Evolutionary conservation across 2,888 invertebrate species (phyloP).

Genomic region (Drosophila pseudotalamancana): DNA sequence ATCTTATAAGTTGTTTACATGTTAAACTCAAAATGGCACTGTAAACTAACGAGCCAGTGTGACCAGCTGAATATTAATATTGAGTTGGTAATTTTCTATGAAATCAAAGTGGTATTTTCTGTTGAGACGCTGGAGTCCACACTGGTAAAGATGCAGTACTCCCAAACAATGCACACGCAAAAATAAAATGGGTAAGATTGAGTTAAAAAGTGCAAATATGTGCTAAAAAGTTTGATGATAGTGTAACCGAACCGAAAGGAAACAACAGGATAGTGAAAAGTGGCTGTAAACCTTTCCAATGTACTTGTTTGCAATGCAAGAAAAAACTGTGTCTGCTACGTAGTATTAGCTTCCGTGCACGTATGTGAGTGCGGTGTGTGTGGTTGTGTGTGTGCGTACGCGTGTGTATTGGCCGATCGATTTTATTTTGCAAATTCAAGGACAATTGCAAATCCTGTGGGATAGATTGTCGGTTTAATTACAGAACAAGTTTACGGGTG

Average conservation of each 20-base stretch:
- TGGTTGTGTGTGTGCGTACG: slow-evolving; percentile 32
- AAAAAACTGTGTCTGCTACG: slow-evolving; percentile 56
- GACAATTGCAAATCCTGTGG: slow-evolving; percentile 72
- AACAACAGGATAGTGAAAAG: slow-evolving; percentile 2
- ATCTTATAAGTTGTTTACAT: slow-evolving; percentile 17
- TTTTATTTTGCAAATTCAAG: slow-evolving; percentile 80
- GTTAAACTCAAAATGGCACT: slow-evolving; percentile 25
- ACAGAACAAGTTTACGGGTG: slow-evolving; percentile 3
- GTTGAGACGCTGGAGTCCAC: slow-evolving; percentile 13
- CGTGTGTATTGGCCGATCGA: slow-evolving; percentile 75
- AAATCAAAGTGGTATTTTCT: slow-evolving; percentile 15
- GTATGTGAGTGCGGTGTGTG: slow-evolving; percentile 29
- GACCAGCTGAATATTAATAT: slow-evolving; percentile 4
- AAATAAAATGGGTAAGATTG: slow-evolving; percentile 76
- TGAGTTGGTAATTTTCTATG: slow-evolving; percentile 18
- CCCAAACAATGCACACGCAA: slow-evolving; percentile 71
- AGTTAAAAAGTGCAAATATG: slow-evolving; percentile 56
- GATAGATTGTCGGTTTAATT: slow-evolving; percentile 44
- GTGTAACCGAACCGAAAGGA: neutral
- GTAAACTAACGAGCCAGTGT: slow-evolving; percentile 12
- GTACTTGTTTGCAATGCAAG: slow-evolving; percentile 22
- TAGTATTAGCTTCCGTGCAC: slow-evolving; percentile 40
- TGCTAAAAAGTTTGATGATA: slow-evolving; percentile 25
- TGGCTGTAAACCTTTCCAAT: neutral
- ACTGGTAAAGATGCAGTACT: slow-evolving; percentile 54